phyloP scores from a whole-genome alignment of 2,888 invertebrate genomes.

The Philhelius pedissequus region DNA sequence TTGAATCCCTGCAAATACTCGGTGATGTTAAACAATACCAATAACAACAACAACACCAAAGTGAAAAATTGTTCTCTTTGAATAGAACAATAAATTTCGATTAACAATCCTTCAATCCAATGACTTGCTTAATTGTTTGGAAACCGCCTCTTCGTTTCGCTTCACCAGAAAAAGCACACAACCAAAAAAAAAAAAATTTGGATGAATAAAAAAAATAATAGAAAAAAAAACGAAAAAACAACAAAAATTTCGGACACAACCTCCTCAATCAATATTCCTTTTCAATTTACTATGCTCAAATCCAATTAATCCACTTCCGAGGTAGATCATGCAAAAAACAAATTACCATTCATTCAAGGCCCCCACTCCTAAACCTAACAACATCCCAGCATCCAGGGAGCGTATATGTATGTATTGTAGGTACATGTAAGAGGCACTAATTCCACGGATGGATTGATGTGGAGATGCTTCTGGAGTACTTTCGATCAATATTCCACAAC shows the following conservation, averaged over 20 bases:
- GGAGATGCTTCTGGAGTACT: constrained; percentile 16
- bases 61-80: neutral
- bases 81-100: constrained; percentile 53
- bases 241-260: neutral
- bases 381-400: neutral
- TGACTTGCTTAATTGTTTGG: constrained; percentile 62
- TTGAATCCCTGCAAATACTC: neutral
- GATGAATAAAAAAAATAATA: neutral
- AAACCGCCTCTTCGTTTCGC: constrained; percentile 43
- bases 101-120: constrained; percentile 60
- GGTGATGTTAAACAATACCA: neutral
- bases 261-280: constrained; percentile 38
- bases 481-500: constrained; percentile 40
- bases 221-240: neutral
- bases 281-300: constrained; percentile 62
- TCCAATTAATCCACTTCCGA: constrained; percentile 67
- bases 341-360: constrained; percentile 62
- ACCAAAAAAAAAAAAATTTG: neutral
- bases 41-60: neutral
- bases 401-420: neutral
- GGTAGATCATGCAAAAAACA: constrained; percentile 67
- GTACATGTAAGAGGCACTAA: neutral
- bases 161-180: neutral
- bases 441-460: constrained; percentile 8
- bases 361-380: constrained; percentile 2